Conservation (phyloP, 2,888 invertebrate genomes). For the Pollenia labialis region DNA sequence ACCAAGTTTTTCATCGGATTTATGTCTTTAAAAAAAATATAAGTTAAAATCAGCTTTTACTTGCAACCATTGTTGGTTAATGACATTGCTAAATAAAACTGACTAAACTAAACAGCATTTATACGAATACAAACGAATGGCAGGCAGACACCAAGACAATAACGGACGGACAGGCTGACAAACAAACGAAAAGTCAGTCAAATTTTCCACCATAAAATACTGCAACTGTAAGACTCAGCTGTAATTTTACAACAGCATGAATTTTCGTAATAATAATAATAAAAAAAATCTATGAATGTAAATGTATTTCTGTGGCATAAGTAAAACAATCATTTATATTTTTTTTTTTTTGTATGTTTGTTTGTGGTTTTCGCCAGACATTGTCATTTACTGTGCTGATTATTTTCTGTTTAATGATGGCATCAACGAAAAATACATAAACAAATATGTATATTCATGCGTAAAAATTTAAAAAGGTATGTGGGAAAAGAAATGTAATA, state of each 20-base stretch:
- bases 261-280: background rate
- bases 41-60: slow-evolving; percentile 59
- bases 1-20: background rate
- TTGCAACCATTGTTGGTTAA: slow-evolving; percentile 66
- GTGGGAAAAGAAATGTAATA: background rate
- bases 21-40: slow-evolving; percentile 5
- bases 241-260: slow-evolving; percentile 32
- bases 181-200: slow-evolving; percentile 16
- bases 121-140: background rate
- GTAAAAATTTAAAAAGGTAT: background rate
- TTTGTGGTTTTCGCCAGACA: slow-evolving; percentile 51
- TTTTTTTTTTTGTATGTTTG: background rate
- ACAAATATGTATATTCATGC: background rate
- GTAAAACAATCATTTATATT: slow-evolving; percentile 39
- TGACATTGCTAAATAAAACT: slow-evolving; percentile 64
- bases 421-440: slow-evolving; percentile 5
- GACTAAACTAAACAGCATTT: slow-evolving; percentile 25
- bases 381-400: slow-evolving; percentile 56
- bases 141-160: background rate
- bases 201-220: slow-evolving; percentile 43
- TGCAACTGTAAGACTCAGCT: slow-evolving; percentile 49
- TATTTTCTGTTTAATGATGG: slow-evolving; percentile 54
- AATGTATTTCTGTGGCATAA: slow-evolving; percentile 45
- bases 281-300: background rate
- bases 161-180: background rate